phyloP scores from a whole-genome alignment of 2,888 invertebrate species.

The Diaphora mendica region DNA sequence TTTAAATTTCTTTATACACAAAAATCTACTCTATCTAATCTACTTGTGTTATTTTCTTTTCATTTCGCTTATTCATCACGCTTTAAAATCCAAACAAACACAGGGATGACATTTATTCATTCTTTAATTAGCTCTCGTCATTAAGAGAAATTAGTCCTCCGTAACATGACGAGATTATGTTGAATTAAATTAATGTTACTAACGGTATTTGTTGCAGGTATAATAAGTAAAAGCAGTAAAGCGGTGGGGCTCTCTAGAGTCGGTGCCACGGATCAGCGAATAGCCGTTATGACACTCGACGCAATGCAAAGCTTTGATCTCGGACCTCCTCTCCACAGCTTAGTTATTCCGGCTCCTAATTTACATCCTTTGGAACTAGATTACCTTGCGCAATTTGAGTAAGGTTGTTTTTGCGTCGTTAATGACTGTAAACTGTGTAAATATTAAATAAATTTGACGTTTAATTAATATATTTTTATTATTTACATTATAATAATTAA shows the following conservation, averaged over 20 bases:
- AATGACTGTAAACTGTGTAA: constrained; percentile 17
- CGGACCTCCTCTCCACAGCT: constrained; percentile 97
- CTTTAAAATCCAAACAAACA: not conserved
- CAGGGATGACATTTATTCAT: not conserved
- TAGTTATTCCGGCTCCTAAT: constrained; percentile 93
- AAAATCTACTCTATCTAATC: no score
- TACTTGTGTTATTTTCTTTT: not conserved
- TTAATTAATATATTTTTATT: constrained; percentile 82
- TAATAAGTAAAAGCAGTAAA: constrained; percentile 85
- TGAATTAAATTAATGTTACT: not conserved
- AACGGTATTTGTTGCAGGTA: constrained; percentile 55
- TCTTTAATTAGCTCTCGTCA: not conserved
- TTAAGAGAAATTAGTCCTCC: not conserved
- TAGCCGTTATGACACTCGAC: constrained; percentile 90
- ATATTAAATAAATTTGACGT: constrained; percentile 61
- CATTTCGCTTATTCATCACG: no score
- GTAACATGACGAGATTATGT: not conserved
- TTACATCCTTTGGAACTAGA: constrained; percentile 97
- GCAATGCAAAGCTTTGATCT: constrained; percentile 91
- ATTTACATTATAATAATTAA: constrained; percentile 79
- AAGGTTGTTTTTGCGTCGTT: constrained; percentile 38
- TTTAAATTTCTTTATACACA: not conserved
- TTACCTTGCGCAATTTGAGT: constrained; percentile 91
- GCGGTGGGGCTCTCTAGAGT: constrained; percentile 97
- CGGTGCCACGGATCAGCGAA: constrained; percentile 93